These are phyloP conservation scores for Drosophila pandora DNA, from an alignment of 1,140 invertebrate genomes.

Conservation along the genomic window DNA sequence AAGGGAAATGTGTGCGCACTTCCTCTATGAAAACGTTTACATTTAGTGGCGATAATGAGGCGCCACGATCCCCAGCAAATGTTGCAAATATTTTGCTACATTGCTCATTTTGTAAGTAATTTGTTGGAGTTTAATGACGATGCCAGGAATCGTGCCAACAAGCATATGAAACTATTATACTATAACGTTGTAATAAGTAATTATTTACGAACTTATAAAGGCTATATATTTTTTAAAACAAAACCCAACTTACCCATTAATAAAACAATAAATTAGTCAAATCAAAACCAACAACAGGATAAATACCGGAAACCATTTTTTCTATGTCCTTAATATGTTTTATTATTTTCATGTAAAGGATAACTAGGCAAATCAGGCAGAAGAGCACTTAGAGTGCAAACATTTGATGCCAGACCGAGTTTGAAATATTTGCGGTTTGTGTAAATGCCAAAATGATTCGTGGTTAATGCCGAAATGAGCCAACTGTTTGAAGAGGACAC, in stretches of 20 bases:
- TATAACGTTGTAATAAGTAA: too few species aligned
- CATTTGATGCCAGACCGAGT: constrained; percentile 31
- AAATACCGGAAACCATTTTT: background rate
- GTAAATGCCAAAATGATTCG: constrained; percentile 41
- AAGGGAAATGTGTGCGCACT: constrained; percentile 27
- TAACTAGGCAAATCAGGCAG: constrained; percentile 54
- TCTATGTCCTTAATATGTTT: background rate
- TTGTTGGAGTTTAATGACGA: constrained; percentile 1
- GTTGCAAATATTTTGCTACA: constrained; percentile 17
- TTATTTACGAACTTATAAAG: too few species aligned
- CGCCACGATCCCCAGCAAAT: constrained; percentile 1
- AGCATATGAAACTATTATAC: too few species aligned
- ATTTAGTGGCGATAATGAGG: constrained; percentile 38
- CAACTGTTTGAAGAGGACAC: constrained; percentile 2
- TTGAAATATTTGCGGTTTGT: constrained; percentile 56
- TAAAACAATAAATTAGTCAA: background rate
- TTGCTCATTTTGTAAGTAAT: constrained; percentile 1
- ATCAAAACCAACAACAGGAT: constrained; percentile 2
- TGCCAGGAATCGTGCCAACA: too few species aligned
- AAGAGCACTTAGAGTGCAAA: constrained; percentile 15
- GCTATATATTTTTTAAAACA: too few species aligned
- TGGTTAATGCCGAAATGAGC: constrained; percentile 26
- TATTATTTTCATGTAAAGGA: constrained; percentile 6
- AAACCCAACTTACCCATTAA: background rate
- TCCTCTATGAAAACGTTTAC: constrained; percentile 44